Conservation (phyloP, 2,888 invertebrate genomes). For the Macaria notata region DNA sequence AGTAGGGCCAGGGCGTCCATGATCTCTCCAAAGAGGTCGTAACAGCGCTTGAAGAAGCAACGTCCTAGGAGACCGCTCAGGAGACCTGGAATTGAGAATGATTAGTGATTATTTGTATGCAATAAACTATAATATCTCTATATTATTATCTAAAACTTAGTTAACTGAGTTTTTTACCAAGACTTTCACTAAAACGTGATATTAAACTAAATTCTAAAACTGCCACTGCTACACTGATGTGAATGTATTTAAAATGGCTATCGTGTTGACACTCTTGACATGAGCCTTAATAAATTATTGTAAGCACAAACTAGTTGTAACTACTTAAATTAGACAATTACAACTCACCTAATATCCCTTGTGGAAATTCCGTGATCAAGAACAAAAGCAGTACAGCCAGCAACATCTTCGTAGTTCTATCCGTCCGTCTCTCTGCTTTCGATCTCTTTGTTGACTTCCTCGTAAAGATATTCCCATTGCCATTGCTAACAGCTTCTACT, state of each 20-base stretch:
- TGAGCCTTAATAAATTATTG: too few species aligned
- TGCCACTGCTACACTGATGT: too few species aligned
- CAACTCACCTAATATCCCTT: constrained; percentile 85
- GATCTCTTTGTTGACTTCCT: constrained; percentile 67
- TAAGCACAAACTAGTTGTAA: too few species aligned
- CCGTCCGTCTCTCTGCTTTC: constrained; percentile 76
- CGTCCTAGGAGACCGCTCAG: constrained; percentile 85
- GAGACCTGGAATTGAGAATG: constrained; percentile 61
- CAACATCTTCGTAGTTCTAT: constrained; percentile 94
- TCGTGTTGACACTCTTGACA: too few species aligned
- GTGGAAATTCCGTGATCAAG: constrained; percentile 94
- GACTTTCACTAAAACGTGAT: too few species aligned
- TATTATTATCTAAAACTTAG: too few species aligned
- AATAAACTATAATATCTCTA: too few species aligned
- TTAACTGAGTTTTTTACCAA: too few species aligned
- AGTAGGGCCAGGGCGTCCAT: constrained; percentile 95
- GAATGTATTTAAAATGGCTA: too few species aligned
- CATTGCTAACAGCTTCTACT: constrained; percentile 56
- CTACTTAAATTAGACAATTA: background rate
- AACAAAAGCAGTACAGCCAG: constrained; percentile 94
- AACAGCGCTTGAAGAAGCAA: constrained; percentile 91
- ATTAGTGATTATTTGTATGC: background rate
- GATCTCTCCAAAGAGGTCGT: constrained; percentile 90
- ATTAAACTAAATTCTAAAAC: too few species aligned
- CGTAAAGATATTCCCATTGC: constrained; percentile 66